Conservation (phyloP, 2,113 vertebrate genomes). For the Dipodomys stephensi region DNA sequence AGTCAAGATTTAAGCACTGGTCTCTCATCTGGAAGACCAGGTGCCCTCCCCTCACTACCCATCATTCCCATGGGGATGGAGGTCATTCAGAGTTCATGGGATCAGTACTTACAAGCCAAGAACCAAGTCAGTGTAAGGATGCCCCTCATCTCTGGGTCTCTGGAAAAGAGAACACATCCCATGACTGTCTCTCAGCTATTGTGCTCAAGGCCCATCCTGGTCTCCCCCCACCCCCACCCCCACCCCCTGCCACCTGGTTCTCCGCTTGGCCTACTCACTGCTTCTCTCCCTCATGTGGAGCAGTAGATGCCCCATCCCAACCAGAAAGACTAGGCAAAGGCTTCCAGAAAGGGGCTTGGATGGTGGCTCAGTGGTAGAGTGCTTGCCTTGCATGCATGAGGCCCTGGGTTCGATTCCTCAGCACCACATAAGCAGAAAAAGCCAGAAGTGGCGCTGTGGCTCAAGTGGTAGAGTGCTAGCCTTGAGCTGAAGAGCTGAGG, state of each 20-base stretch:
- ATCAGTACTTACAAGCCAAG: slow-evolving; percentile 70
- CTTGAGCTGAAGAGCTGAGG: no score
- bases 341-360: neutral
- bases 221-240: neutral
- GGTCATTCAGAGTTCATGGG: neutral
- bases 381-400: no score
- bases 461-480: no score
- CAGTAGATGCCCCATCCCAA: neutral
- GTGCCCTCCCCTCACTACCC: neutral
- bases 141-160: slow-evolving; percentile 66
- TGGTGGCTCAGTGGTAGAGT: no score
- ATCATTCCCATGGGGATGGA: neutral
- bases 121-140: slow-evolving; percentile 64
- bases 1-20: neutral
- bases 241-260: neutral
- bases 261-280: no score
- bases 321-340: neutral
- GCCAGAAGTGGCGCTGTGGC: no score
- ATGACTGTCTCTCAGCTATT: neutral
- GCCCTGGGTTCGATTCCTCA: no score
- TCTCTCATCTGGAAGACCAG: neutral
- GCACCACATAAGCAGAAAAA: no score
- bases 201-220: neutral
- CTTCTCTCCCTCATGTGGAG: neutral
- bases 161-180: slow-evolving; percentile 63